A percentile compares a stretch with the other conserved stretches of the same genome.
phyloP scores from a whole-genome alignment of 1,140 invertebrate genomes.

The Himalopsyche phryganea region DNA sequence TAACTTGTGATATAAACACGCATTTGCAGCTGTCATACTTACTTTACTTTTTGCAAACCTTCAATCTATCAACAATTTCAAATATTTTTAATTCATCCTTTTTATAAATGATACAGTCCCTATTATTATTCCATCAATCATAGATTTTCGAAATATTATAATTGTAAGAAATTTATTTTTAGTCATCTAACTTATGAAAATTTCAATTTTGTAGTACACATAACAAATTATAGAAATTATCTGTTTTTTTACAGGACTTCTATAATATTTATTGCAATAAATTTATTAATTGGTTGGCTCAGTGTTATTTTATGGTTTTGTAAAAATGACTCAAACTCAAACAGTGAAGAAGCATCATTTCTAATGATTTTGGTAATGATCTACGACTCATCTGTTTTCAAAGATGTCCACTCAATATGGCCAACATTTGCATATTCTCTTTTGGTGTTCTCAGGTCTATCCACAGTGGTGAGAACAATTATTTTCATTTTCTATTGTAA shows the following conservation, averaged over 20 bases:
- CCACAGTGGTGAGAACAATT: constrained; percentile 52
- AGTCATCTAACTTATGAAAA: too few relatives aligned
- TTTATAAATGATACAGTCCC: too few relatives aligned
- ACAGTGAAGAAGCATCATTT: constrained; percentile 40
- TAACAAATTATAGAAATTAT: too few relatives aligned
- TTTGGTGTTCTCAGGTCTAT: constrained; percentile 48
- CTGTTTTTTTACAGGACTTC: constrained; percentile 46
- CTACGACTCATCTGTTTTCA: constrained; percentile 43
- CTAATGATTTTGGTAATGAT: constrained; percentile 46
- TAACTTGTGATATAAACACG: too few relatives aligned
- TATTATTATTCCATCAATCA: too few relatives aligned
- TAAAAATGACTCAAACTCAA: constrained; percentile 36
- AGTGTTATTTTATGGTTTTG: constrained; percentile 44
- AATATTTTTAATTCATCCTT: too few relatives aligned
- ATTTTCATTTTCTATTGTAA: neutral
- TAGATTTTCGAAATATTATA: too few relatives aligned
- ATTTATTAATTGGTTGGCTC: constrained; percentile 44
- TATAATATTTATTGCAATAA: constrained; percentile 44
- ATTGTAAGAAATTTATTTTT: too few relatives aligned
- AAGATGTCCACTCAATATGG: constrained; percentile 39
- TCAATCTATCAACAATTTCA: too few relatives aligned
- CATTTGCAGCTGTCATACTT: too few relatives aligned
- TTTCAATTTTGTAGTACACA: too few relatives aligned
- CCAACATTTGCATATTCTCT: constrained; percentile 43
- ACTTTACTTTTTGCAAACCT: too few relatives aligned